Evolutionary conservation across 2,797 vertebrate genomes (phyloP).

Genomic region (Acridotheres tristis): DNA sequence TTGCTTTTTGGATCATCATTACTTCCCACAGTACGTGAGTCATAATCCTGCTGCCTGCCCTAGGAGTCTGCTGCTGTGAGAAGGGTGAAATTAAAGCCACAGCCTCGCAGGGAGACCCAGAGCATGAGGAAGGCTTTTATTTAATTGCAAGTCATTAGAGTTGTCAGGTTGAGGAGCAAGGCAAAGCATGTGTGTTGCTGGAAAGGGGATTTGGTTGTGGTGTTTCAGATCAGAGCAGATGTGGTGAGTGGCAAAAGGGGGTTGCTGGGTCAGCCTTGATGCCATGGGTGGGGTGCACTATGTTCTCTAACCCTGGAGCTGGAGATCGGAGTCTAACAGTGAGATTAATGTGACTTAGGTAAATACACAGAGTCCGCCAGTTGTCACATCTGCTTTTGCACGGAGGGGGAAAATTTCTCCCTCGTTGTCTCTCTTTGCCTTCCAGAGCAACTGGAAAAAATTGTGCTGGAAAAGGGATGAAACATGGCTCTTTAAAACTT

Average conservation of each 20-base stretch:
- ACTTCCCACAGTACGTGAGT: slow-evolving; percentile 20
- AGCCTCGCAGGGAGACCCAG: background rate
- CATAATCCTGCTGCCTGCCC: background rate
- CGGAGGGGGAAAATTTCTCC: background rate
- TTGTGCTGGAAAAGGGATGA: background rate
- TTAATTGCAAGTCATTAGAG: background rate
- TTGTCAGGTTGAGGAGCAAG: background rate
- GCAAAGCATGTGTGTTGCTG: accelerated
- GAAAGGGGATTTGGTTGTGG: background rate
- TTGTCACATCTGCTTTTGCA: background rate
- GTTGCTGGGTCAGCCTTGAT: background rate
- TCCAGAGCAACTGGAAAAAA: background rate
- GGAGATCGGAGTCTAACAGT: background rate
- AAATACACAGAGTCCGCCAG: background rate
- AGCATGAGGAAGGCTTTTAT: background rate
- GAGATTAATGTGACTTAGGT: background rate
- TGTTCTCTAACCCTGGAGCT: background rate
- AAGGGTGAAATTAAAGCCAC: background rate
- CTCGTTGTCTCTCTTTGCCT: background rate
- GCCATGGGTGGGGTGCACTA: background rate
- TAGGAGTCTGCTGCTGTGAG: background rate
- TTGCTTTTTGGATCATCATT: slow-evolving; percentile 62
- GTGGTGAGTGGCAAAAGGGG: background rate
- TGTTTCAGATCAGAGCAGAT: background rate
- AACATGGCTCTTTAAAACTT: accelerated